Evolutionary conservation across 2,113 vertebrate genomes (phyloP).

Genomic region (Dicaeum eximium): DNA sequence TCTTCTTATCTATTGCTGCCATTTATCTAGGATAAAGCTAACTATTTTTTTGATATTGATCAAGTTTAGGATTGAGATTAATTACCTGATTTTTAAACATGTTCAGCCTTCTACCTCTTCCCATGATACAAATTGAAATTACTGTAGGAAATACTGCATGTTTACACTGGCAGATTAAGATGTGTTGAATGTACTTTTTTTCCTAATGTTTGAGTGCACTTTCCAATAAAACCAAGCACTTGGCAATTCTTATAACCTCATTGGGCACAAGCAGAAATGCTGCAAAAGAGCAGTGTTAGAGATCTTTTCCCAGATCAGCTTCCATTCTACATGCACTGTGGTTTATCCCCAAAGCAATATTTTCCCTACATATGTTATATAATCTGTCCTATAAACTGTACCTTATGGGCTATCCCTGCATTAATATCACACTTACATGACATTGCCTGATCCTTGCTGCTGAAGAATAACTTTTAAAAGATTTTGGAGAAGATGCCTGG

Average conservation of each 20-base stretch:
- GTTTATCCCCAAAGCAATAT: background rate
- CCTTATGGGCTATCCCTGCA: background rate
- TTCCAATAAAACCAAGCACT: background rate
- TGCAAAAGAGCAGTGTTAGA: fast-evolving
- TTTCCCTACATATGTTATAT: background rate
- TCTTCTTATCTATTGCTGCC: background rate
- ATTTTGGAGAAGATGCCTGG: background rate
- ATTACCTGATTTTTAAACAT: background rate
- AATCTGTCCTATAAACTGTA: background rate
- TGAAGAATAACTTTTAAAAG: background rate
- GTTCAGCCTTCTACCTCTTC: background rate
- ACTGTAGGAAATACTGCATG: background rate
- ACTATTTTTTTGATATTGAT: background rate
- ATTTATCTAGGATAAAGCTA: background rate
- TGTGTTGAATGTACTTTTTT: background rate
- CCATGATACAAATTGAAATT: background rate
- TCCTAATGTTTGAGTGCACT: background rate
- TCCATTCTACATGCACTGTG: background rate
- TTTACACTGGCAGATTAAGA: background rate
- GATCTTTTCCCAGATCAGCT: background rate
- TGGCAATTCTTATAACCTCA: background rate
- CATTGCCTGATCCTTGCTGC: background rate
- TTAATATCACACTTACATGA: background rate
- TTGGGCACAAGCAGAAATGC: background rate
- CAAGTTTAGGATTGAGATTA: background rate